phyloP scores from a whole-genome alignment of 2,888 invertebrate species.

The Ochropacha duplaris region DNA sequence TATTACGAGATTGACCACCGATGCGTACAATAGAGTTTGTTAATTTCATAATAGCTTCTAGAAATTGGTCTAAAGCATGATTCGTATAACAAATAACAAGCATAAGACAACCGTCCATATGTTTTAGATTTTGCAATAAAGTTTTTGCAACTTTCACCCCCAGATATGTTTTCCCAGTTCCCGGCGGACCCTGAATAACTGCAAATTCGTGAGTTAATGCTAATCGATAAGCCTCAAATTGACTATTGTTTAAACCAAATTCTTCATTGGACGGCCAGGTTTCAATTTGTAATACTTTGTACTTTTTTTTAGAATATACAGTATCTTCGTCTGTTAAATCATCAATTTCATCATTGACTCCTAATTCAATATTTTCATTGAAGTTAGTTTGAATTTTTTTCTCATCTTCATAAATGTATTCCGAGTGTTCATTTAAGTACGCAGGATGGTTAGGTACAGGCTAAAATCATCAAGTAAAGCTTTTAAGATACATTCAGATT shows the following conservation, averaged over 20 bases:
- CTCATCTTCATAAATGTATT: slow-evolving; percentile 18
- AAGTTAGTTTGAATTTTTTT: background rate
- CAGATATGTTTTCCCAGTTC: slow-evolving; percentile 92
- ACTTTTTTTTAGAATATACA: slow-evolving; percentile 14
- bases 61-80: slow-evolving; percentile 92
- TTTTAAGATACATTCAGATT: too few relatives aligned
- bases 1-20: slow-evolving; percentile 86
- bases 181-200: slow-evolving; percentile 93
- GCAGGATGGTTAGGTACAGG: slow-evolving; percentile 41
- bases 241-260: slow-evolving; percentile 84
- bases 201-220: slow-evolving; percentile 88
- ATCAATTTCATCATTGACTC: background rate
- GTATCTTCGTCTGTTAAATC: background rate
- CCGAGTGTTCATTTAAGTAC: slow-evolving; percentile 35
- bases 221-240: slow-evolving; percentile 85
- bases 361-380: background rate
- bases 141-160: slow-evolving; percentile 88
- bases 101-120: slow-evolving; percentile 70
- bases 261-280: slow-evolving; percentile 74
- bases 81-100: slow-evolving; percentile 92
- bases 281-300: slow-evolving; percentile 43
- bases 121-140: slow-evolving; percentile 81
- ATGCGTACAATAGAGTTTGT: slow-evolving; percentile 85
- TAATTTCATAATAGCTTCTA: slow-evolving; percentile 85
- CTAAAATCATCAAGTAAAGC: slow-evolving; percentile 30